phyloP scores from a whole-genome alignment of 2,888 invertebrate species.

The Sphaeridia pumilis region DNA sequence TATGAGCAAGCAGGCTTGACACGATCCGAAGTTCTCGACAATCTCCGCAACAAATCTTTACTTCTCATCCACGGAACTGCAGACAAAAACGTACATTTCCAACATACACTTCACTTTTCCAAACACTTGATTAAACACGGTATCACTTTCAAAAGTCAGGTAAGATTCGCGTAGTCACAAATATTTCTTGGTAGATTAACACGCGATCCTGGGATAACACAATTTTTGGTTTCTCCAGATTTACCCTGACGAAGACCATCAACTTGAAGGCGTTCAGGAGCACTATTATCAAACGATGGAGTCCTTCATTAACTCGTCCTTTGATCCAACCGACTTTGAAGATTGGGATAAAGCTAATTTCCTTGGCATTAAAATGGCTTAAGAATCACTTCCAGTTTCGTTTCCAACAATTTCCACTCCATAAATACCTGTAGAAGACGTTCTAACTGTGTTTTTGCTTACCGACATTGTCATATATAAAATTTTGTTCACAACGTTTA shows the following conservation, averaged over 20 bases:
- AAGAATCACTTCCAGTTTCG: too few relatives aligned
- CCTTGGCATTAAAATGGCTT: slow-evolving; percentile 30
- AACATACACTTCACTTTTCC: slow-evolving; percentile 72
- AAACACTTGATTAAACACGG: slow-evolving; percentile 67
- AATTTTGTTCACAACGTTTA: too few relatives aligned
- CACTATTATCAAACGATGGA: slow-evolving; percentile 78
- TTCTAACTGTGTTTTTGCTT: too few relatives aligned
- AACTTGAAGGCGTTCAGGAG: slow-evolving; percentile 56
- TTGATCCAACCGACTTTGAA: slow-evolving; percentile 56
- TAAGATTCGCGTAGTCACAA: slow-evolving; percentile 41
- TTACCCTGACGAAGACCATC: slow-evolving; percentile 76
- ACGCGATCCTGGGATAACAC: background rate
- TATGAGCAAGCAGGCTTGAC: slow-evolving; percentile 68
- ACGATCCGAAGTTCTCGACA: slow-evolving; percentile 53
- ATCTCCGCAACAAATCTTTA: slow-evolving; percentile 55
- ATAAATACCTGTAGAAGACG: too few relatives aligned
- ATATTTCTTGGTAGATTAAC: background rate
- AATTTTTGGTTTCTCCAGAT: slow-evolving; percentile 45
- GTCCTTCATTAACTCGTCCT: slow-evolving; percentile 73
- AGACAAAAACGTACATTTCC: slow-evolving; percentile 72
- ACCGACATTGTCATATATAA: too few relatives aligned
- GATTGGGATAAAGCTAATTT: slow-evolving; percentile 52
- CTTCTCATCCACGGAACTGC: slow-evolving; percentile 66
- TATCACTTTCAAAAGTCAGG: slow-evolving; percentile 73
- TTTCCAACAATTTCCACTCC: too few relatives aligned